Conservation (phyloP, 2,113 vertebrate species). For the Myrmecobius fasciatus region DNA sequence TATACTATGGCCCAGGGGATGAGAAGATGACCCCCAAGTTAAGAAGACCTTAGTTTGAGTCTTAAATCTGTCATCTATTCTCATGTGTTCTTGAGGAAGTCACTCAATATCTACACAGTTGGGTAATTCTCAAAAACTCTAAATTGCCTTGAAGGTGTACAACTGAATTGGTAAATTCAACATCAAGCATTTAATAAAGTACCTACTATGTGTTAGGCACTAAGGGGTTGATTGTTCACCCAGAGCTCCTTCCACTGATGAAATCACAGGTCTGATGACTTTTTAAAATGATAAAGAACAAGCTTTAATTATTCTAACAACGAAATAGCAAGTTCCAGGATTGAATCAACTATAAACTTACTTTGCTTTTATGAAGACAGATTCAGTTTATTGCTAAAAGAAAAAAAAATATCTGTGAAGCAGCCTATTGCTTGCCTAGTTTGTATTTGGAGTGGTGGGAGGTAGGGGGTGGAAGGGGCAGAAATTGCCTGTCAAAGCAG, state of each 20-base stretch:
- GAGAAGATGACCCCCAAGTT: background rate
- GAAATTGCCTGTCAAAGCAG: conserved; percentile 23
- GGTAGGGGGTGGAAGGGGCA: too few relatives aligned
- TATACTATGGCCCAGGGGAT: background rate
- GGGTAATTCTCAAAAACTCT: background rate
- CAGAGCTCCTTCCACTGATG: background rate
- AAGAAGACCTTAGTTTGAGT: background rate
- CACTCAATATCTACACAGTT: background rate
- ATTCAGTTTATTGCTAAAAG: background rate
- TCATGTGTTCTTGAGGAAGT: background rate
- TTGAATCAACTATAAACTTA: background rate
- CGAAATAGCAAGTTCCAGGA: background rate
- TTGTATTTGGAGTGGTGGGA: background rate
- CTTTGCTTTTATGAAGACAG: background rate
- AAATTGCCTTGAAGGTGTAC: background rate
- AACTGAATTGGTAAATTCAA: background rate
- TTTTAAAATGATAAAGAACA: background rate
- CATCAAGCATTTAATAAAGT: background rate
- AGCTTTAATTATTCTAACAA: background rate
- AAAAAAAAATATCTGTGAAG: background rate
- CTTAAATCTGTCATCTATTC: background rate
- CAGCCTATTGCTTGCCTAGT: background rate
- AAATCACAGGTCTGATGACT: background rate
- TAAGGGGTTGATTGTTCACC: background rate
- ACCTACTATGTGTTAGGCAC: background rate